Evolutionary conservation across 2,797 vertebrate species (phyloP).

Genomic region (Sitta carolinensis): DNA sequence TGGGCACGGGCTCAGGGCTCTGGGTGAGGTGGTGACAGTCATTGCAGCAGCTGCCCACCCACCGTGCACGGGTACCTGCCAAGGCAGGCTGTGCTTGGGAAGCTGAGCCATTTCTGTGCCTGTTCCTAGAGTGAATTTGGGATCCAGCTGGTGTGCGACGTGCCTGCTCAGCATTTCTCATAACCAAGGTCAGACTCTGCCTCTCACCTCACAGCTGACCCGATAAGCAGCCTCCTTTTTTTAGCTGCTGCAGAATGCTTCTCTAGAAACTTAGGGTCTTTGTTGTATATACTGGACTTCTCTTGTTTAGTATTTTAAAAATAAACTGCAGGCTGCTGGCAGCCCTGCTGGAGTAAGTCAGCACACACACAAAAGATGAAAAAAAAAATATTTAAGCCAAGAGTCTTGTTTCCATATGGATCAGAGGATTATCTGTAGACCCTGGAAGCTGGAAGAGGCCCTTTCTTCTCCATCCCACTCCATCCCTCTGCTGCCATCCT

Average conservation of each 20-base stretch:
- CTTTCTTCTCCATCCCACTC: neutral
- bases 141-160: neutral
- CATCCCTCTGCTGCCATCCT: neutral
- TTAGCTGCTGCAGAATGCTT: conserved; percentile 9
- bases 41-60: neutral
- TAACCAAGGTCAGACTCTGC: neutral
- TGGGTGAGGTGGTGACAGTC: neutral
- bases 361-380: neutral
- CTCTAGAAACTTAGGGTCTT: neutral
- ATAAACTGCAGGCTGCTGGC: conserved; percentile 32
- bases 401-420: neutral
- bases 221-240: neutral
- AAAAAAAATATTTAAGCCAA: neutral
- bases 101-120: neutral
- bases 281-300: conserved; percentile 16
- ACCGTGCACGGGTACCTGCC: neutral
- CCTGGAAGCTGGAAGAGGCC: neutral
- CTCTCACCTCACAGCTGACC: neutral
- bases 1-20: neutral
- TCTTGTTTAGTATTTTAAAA: conserved; percentile 49
- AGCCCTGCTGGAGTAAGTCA: conserved; percentile 22
- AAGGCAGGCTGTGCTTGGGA: neutral
- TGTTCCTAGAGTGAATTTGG: neutral
- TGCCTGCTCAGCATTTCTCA: neutral
- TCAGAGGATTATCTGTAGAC: neutral